Evolutionary conservation across 30 jellyfish, hydroid and myxozoan species (phyloP), one percentile per base, ranked within the genome.

Genomic region (Aurelia coerulea): DNA sequence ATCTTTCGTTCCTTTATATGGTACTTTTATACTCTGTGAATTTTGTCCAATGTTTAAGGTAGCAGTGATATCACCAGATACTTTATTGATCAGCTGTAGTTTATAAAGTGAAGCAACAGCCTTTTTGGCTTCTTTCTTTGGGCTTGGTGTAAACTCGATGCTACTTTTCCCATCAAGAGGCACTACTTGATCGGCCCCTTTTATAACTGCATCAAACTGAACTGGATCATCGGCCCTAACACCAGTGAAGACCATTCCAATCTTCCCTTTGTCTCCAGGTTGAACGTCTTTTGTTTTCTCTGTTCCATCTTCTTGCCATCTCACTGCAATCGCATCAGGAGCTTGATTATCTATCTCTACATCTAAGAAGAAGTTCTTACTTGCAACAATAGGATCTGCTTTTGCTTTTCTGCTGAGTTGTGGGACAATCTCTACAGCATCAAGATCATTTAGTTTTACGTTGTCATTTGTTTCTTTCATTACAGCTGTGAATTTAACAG

Each of bases 251-350:
- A 77, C 41, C 41, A 77, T 62, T 37, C 31, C 54, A 9, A 77
- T 32, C 23, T 4, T 10, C 12, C 51, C 66, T 0, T 39, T 77
- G 77, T 46, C 58, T 15, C 60, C 73, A 1, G 18, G 39, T 7
- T 35, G 19, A 4, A 83, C 42, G 4, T 72, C 92, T 37, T 12
- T 15, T 6, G 34, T 34, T 39, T 23, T 58, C 14, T 53, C 70
- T 1, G 15, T n/a, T 23, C 92, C 92, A 42, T 70, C 51, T 15
- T 68, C 92, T 8, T 72, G 23, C 92, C 92, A 83, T 3, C 35
- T 73, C 14, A 83, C 35, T 7, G 41, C 65, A 10, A 71, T 67
- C 23, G 18, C 86, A 13, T 17, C 79, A 4, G 80, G 63, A 1
- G 79, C 92, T 13, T 83, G 53, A 42, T 83, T 83, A 2, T 23